Percentiles rank a stretch among this genome's conserved stretches.
These are phyloP conservation scores for Lucilia cuprina DNA, from an alignment of 1,140 invertebrate species.

Conservation along the genomic window DNA sequence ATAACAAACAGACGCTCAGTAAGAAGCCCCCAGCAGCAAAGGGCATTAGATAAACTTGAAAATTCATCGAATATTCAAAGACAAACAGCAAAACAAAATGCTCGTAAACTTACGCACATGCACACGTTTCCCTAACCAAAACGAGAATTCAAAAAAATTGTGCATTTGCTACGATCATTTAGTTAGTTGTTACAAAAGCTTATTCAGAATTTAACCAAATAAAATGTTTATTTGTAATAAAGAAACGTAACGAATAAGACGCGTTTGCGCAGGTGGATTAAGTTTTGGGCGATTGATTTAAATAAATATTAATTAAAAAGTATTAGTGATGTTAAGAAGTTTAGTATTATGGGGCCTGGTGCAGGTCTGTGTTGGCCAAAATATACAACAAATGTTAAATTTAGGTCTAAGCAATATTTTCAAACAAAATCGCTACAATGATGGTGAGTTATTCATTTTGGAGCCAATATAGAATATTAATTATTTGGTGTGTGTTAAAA, in stretches of 20 bases:
- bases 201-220: neutral
- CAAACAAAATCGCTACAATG: constrained; percentile 42
- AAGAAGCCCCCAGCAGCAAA: neutral
- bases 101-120: neutral
- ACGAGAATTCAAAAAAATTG: neutral
- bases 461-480: too few relatives aligned
- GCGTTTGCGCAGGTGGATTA: neutral
- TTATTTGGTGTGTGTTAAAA: too few relatives aligned
- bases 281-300: neutral
- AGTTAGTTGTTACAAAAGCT: neutral
- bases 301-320: neutral
- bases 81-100: neutral
- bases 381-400: constrained; percentile 27
- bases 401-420: constrained; percentile 33
- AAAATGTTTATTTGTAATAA: neutral
- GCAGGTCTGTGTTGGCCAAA: neutral
- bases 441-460: constrained; percentile 69
- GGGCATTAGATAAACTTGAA: neutral
- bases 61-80: neutral
- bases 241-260: neutral
- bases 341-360: neutral
- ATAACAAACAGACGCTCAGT: too few relatives aligned
- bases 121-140: too few relatives aligned
- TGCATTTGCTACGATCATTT: neutral
- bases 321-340: neutral